Percentiles rank a stretch among this genome's conserved stretches.
Evolutionary conservation across 2,797 vertebrate genomes (phyloP).

Genomic region (Artibeus jamaicensis): DNA sequence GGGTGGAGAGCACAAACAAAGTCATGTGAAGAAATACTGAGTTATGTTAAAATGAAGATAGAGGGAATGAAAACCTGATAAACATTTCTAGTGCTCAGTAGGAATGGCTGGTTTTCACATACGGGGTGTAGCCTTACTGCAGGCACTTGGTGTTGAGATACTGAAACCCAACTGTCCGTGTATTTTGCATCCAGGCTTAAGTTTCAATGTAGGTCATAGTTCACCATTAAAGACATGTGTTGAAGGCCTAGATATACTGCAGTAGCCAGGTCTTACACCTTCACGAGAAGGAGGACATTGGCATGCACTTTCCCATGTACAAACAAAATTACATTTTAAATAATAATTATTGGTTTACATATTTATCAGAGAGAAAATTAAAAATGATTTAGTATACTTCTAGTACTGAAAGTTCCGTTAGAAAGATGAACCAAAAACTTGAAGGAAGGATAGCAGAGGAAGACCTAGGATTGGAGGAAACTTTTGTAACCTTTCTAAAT

Average conservation of each 20-base stretch:
- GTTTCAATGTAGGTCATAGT: constrained; percentile 39
- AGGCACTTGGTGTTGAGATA: neutral
- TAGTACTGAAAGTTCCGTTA: neutral
- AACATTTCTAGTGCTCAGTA: neutral
- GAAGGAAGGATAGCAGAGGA: neutral
- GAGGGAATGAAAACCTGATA: constrained; percentile 35
- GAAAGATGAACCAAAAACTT: neutral
- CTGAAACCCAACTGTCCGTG: neutral
- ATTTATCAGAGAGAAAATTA: neutral
- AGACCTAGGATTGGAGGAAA: neutral
- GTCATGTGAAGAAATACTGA: constrained; percentile 55
- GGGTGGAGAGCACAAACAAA: constrained; percentile 69
- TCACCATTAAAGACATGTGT: constrained; percentile 45
- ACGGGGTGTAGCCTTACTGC: neutral
- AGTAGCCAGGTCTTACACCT: constrained; percentile 15
- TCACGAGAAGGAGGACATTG: neutral
- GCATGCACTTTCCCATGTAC: neutral
- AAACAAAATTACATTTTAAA: neutral
- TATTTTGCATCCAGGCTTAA: constrained; percentile 34
- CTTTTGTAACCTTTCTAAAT: neutral
- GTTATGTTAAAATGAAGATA: constrained; percentile 46
- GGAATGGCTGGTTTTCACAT: neutral
- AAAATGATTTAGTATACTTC: neutral
- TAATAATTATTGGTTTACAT: neutral
- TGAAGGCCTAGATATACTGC: constrained; percentile 34